These are phyloP conservation scores for Dinocampus coccinellae DNA, from an alignment of 2,888 invertebrate genomes.

Conservation along the genomic window DNA sequence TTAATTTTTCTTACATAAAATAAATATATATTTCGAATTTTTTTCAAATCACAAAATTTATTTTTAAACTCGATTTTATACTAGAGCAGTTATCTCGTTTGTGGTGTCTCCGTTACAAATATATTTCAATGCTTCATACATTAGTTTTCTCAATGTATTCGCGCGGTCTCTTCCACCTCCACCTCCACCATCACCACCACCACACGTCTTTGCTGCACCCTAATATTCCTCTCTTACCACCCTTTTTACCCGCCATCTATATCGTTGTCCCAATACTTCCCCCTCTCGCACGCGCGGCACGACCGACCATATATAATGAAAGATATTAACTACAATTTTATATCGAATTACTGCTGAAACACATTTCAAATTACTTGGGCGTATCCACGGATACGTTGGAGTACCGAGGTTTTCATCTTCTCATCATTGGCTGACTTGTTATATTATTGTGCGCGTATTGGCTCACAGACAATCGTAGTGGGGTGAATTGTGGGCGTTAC, in stretches of 20 bases:
- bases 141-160: not conserved
- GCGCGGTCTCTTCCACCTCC: constrained; percentile 7
- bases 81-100: not conserved
- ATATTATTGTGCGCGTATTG: constrained; percentile 39
- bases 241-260: not conserved
- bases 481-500: constrained; percentile 57
- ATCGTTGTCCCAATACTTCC: constrained; percentile 24
- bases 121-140: not conserved
- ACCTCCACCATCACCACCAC: not conserved
- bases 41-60: not conserved
- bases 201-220: not conserved
- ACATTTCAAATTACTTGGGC: constrained; percentile 69
- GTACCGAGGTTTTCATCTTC: constrained; percentile 47
- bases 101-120: constrained; percentile 6
- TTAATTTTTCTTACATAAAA: too few relatives aligned
- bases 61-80: not conserved
- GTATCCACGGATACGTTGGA: constrained; percentile 53
- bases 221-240: constrained; percentile 26
- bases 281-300: constrained; percentile 33
- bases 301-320: constrained; percentile 66
- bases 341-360: constrained; percentile 69
- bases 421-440: constrained; percentile 47
- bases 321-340: constrained; percentile 70
- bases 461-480: constrained; percentile 43
- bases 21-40: not conserved